Conservation (phyloP, 2,113 vertebrate species). For the Daphoenositta chrysoptera region DNA sequence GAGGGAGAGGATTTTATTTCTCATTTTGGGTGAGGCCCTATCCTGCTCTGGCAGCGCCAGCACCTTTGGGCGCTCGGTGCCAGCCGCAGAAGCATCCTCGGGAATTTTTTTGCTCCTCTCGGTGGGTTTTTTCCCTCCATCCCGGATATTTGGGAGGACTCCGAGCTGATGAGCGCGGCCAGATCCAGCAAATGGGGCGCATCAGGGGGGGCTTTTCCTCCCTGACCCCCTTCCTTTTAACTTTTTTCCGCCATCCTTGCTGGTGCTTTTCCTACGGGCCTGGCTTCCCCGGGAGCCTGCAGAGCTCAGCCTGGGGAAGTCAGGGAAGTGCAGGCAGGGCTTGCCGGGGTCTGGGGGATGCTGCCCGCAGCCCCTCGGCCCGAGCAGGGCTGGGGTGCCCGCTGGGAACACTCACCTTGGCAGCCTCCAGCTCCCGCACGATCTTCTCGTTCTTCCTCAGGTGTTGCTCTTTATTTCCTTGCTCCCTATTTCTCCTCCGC, state of each 20-base stretch:
- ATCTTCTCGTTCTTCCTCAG: not conserved
- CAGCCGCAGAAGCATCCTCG: not conserved
- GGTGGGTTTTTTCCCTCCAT: accelerated
- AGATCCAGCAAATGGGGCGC: not conserved
- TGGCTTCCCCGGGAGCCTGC: not conserved
- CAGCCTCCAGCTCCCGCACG: not conserved
- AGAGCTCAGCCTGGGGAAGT: not conserved
- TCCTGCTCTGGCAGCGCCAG: not conserved
- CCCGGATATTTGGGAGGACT: not conserved
- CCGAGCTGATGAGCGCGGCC: not conserved
- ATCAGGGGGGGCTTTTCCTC: not conserved
- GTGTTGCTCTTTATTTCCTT: not conserved
- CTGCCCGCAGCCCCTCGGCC: not conserved
- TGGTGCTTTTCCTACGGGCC: not conserved
- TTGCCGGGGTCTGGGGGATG: not conserved
- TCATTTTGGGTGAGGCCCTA: not conserved
- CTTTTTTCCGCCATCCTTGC: not conserved
- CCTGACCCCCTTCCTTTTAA: accelerated
- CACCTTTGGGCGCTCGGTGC: not conserved
- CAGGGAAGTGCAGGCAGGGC: not conserved
- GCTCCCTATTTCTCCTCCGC: not conserved
- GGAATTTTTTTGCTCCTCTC: not conserved
- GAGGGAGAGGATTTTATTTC: not conserved
- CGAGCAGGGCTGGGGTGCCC: not conserved
- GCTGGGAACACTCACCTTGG: not conserved